phyloP scores from a whole-genome alignment of 2,113 vertebrate species.

The Aptenodytes forsteri region DNA sequence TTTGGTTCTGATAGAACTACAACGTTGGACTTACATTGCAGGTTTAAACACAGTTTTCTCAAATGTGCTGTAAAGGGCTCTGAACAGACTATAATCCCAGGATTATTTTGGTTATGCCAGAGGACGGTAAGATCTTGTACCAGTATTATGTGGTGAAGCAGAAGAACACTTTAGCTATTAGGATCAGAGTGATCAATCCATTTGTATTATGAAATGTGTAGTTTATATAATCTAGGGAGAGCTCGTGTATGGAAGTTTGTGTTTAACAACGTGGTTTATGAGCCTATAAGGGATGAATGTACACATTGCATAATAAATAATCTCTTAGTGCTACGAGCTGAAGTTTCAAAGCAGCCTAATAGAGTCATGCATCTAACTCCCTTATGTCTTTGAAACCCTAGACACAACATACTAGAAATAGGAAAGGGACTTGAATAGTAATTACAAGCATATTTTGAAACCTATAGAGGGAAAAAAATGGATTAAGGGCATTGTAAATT shows the following conservation, averaged over 20 bases:
- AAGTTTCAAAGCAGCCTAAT: slow-evolving; percentile 29
- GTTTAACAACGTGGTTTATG: neutral
- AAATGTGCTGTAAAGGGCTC: neutral
- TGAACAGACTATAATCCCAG: neutral
- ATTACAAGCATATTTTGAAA: slow-evolving; percentile 35
- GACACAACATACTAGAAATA: neutral
- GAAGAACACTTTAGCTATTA: neutral
- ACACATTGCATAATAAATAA: slow-evolving; percentile 8
- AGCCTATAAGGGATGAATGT: neutral
- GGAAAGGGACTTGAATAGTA: slow-evolving; percentile 3
- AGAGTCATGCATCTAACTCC: slow-evolving; percentile 27
- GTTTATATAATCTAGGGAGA: neutral
- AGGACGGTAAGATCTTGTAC: neutral
- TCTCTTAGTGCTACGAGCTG: neutral
- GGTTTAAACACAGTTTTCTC: neutral
- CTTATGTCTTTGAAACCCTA: slow-evolving; percentile 5
- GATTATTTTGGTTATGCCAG: neutral
- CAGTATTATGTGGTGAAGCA: neutral
- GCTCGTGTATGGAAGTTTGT: neutral
- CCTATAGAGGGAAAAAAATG: neutral
- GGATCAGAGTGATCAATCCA: neutral
- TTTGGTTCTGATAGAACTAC: neutral
- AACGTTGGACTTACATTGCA: neutral
- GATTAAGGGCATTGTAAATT: slow-evolving; percentile 19
- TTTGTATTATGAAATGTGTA: neutral